These are phyloP conservation scores for Triplophysa tibetana DNA, from an alignment of 2,113 vertebrate species.

Conservation along the genomic window DNA sequence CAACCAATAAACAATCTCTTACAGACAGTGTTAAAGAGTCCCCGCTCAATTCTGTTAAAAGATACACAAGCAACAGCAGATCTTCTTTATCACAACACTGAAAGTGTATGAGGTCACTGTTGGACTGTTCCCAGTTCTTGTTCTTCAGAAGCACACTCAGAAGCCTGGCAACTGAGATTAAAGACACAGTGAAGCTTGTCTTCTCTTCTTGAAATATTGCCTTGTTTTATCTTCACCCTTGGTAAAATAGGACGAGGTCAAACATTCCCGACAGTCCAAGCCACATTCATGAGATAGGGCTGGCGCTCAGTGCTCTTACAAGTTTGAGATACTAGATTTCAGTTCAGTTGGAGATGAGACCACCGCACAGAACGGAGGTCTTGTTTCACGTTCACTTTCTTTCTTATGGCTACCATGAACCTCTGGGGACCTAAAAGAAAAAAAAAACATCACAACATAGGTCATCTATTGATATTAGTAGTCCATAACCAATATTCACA, in stretches of 20 bases:
- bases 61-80: not conserved
- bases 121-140: slow-evolving; percentile 30
- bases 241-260: not conserved
- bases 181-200: not conserved
- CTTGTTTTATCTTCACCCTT: slow-evolving; percentile 27
- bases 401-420: slow-evolving; percentile 52
- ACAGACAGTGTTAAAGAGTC: slow-evolving; percentile 33
- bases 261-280: not conserved
- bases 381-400: slow-evolving; percentile 55
- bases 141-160: not conserved
- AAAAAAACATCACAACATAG: slow-evolving; percentile 1
- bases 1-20: slow-evolving; percentile 60
- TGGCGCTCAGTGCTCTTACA: slow-evolving; percentile 15
- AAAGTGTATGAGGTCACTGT: slow-evolving; percentile 1
- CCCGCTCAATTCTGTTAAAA: not conserved
- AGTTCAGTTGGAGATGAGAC: slow-evolving; percentile 42
- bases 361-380: slow-evolving; percentile 43
- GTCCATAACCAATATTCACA: not conserved
- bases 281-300: not conserved
- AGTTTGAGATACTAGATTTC: slow-evolving; percentile 47
- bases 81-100: not conserved
- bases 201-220: slow-evolving; percentile 17
- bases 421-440: slow-evolving; percentile 63
- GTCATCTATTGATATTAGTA: slow-evolving; percentile 2
- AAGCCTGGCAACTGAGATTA: not conserved